These are phyloP conservation scores for Tryphoninae sp. DNA, from an alignment of 2,888 invertebrate genomes.

Conservation along the genomic window DNA sequence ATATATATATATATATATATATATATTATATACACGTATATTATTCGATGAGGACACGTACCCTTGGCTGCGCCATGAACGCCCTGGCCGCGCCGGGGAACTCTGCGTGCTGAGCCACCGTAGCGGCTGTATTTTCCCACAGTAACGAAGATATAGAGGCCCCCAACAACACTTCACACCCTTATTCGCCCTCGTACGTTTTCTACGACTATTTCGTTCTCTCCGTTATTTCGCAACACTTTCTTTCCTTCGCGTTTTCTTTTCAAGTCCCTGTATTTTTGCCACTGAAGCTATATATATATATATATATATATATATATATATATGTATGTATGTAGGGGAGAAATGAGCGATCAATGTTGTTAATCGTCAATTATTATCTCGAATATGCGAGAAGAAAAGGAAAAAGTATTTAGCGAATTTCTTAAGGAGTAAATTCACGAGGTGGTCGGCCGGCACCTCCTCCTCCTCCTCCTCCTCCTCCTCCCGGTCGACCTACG, in stretches of 20 bases:
- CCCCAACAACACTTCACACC: constrained; percentile 53
- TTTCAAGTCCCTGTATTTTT: neutral
- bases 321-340: too few species aligned
- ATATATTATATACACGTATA: constrained; percentile 2
- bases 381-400: too few species aligned
- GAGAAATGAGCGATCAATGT: too few species aligned
- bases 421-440: neutral
- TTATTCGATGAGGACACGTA: constrained; percentile 83
- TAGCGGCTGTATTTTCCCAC: constrained; percentile 82
- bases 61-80: constrained; percentile 96
- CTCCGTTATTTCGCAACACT: constrained; percentile 45
- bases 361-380: too few species aligned
- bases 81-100: constrained; percentile 87
- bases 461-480: constrained; percentile 30
- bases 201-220: constrained; percentile 9
- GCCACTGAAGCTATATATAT: too few species aligned
- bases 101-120: constrained; percentile 84
- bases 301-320: too few species aligned
- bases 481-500: constrained; percentile 62
- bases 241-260: constrained; percentile 8
- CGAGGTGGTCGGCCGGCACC: constrained; percentile 54
- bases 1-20: neutral
- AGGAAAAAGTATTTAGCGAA: neutral
- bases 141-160: constrained; percentile 67
- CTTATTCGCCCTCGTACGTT: constrained; percentile 23